phyloP scores from a whole-genome alignment of 2,797 vertebrate genomes.

The Acanthurus lineatus region DNA sequence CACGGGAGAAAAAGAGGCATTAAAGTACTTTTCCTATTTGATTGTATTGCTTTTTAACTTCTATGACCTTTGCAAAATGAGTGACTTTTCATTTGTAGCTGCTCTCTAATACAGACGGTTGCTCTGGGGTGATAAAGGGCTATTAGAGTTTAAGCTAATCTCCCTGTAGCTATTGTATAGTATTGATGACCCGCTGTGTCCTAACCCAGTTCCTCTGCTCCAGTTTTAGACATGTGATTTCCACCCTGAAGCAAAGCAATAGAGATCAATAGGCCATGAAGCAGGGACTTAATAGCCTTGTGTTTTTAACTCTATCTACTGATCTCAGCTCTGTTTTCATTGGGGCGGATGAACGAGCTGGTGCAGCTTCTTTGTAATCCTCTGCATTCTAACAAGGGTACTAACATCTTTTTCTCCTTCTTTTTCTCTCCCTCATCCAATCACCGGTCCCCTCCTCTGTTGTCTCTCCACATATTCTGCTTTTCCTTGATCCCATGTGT shows the following conservation, averaged over 20 bases:
- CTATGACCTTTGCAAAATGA: conserved; percentile 28
- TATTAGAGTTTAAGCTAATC: conserved; percentile 48
- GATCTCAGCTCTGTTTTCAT: conserved; percentile 54
- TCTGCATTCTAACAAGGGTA: conserved; percentile 64
- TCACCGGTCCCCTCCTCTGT: conserved; percentile 31
- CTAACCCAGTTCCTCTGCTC: conserved; percentile 68
- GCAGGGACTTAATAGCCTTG: conserved; percentile 41
- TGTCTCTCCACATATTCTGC: conserved; percentile 30
- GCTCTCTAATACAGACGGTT: conserved; percentile 9
- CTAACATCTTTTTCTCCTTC: conserved; percentile 68
- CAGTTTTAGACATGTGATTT: conserved; percentile 53
- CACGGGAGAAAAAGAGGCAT: not conserved
- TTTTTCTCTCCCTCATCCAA: conserved; percentile 53
- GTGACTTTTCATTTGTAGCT: conserved; percentile 26
- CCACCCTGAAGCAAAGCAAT: conserved; percentile 38
- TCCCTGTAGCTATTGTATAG: conserved; percentile 41
- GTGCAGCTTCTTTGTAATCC: conserved; percentile 47
- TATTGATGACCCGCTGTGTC: conserved; percentile 41
- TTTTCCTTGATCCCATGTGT: conserved; percentile 11
- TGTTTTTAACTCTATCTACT: conserved; percentile 45
- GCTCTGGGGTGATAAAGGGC: conserved; percentile 38
- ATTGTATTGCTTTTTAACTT: conserved; percentile 12
- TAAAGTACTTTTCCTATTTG: not conserved
- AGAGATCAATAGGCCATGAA: conserved; percentile 63
- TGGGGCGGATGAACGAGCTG: conserved; percentile 17